A percentile compares a stretch with the other conserved stretches of the same genome.
These are phyloP conservation scores for Chrysodeixis includens DNA, from an alignment of 2,888 invertebrate genomes.

Conservation along the genomic window DNA sequence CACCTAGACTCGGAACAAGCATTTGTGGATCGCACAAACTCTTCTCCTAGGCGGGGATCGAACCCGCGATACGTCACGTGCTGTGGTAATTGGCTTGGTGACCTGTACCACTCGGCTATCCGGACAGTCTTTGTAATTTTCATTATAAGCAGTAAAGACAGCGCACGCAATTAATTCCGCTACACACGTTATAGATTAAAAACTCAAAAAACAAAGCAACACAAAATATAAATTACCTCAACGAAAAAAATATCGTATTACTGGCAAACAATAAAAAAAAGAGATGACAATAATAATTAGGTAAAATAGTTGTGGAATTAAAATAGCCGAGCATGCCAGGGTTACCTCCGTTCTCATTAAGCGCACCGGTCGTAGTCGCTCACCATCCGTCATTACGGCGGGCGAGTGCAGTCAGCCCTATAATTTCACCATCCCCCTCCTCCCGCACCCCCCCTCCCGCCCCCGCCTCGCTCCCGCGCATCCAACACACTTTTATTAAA, in stretches of 20 bases:
- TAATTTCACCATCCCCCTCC: constrained; percentile 78
- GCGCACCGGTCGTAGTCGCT: constrained; percentile 66
- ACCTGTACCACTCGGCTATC: no score
- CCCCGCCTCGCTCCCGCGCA: constrained; percentile 60
- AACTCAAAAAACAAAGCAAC: not conserved
- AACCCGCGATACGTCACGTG: no score
- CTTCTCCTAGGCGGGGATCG: no score
- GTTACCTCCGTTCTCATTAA: constrained; percentile 84
- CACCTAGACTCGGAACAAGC: no score
- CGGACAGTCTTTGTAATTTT: no score
- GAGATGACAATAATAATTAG: constrained; percentile 44
- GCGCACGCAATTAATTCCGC: not conserved
- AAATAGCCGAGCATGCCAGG: constrained; percentile 67
- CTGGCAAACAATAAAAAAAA: constrained; percentile 30
- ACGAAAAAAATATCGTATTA: constrained; percentile 4
- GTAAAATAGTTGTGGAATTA: constrained; percentile 62
- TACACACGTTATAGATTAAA: not conserved
- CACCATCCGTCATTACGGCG: constrained; percentile 84
- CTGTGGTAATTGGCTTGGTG: no score
- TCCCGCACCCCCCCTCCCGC: constrained; percentile 54
- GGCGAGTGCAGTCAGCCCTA: constrained; percentile 81
- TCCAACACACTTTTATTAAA: constrained; percentile 74
- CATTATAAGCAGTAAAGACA: not conserved
- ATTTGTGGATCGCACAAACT: no score
- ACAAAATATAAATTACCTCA: not conserved